Percentiles rank a stretch among this genome's conserved stretches.
These are phyloP conservation scores for Sarcophaga subvicina DNA, from an alignment of 2,888 invertebrate species.

Conservation along the genomic window DNA sequence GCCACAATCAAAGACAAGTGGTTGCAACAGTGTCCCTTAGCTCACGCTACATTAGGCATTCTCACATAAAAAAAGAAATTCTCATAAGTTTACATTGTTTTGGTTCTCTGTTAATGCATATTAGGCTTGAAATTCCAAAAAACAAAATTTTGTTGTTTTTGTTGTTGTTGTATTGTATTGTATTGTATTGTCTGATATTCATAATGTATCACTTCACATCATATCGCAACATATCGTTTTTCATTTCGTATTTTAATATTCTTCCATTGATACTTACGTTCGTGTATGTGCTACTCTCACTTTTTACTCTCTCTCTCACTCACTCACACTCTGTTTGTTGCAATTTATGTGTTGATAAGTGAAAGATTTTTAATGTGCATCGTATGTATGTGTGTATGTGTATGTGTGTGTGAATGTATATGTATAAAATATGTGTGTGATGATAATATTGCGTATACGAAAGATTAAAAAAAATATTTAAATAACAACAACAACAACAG, in stretches of 20 bases:
- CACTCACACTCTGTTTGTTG: background rate
- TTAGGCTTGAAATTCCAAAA: constrained; percentile 28
- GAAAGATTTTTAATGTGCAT: constrained; percentile 48
- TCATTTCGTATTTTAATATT: constrained; percentile 23
- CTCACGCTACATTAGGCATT: background rate
- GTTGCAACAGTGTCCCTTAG: no score
- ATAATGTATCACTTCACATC: background rate
- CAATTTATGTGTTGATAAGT: constrained; percentile 54
- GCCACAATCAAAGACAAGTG: no score
- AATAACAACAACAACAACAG: background rate
- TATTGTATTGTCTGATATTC: background rate
- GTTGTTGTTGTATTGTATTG: background rate
- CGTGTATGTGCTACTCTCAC: background rate
- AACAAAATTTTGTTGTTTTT: no score
- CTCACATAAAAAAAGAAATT: background rate
- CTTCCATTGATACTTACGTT: background rate
- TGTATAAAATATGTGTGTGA: no score
- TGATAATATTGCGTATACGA: constrained; percentile 19
- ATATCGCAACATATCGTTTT: constrained; percentile 14
- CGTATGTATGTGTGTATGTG: background rate
- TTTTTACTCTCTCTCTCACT: no score
- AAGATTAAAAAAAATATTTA: constrained; percentile 57
- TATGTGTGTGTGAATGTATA: no score
- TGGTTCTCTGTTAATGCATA: background rate
- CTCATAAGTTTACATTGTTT: background rate